These are phyloP conservation scores for Stomatorhinus walkeri DNA, from an alignment of 2,797 vertebrate genomes.

Conservation along the genomic window DNA sequence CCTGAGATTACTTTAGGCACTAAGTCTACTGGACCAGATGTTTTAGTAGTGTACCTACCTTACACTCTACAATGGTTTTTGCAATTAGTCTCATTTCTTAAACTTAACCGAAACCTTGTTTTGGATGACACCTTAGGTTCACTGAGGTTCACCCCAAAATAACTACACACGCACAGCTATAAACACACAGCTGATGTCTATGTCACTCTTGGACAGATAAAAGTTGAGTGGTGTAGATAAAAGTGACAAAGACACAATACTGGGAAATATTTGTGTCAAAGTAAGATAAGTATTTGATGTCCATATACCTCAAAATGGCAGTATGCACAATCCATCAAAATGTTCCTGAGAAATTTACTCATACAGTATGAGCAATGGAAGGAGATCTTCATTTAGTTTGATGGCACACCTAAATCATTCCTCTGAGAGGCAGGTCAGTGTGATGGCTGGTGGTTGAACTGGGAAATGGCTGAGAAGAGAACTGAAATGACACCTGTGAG, in stretches of 20 bases:
- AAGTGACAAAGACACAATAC: not conserved
- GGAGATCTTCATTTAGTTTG: not conserved
- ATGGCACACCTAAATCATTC: not conserved
- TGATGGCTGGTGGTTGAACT: slow-evolving; percentile 57
- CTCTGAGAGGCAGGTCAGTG: slow-evolving; percentile 26
- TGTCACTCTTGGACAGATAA: not conserved
- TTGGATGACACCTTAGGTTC: not conserved
- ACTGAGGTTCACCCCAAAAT: not conserved
- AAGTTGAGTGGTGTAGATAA: not conserved
- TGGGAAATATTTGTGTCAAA: not conserved
- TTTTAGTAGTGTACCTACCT: not conserved
- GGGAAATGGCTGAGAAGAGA: slow-evolving; percentile 41
- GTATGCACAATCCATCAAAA: not conserved
- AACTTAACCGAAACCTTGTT: not conserved
- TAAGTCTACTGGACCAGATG: not conserved
- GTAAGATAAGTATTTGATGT: not conserved
- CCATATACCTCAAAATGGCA: not conserved
- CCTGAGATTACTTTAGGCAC: not conserved
- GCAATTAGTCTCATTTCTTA: not conserved
- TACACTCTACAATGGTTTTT: not conserved
- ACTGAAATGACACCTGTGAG: slow-evolving; percentile 41
- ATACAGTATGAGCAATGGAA: not conserved
- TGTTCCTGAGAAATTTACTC: not conserved
- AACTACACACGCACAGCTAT: not conserved
- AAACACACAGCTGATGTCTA: not conserved